Conservation (phyloP, 2,888 invertebrate genomes). For the Cyclophora albipunctata region DNA sequence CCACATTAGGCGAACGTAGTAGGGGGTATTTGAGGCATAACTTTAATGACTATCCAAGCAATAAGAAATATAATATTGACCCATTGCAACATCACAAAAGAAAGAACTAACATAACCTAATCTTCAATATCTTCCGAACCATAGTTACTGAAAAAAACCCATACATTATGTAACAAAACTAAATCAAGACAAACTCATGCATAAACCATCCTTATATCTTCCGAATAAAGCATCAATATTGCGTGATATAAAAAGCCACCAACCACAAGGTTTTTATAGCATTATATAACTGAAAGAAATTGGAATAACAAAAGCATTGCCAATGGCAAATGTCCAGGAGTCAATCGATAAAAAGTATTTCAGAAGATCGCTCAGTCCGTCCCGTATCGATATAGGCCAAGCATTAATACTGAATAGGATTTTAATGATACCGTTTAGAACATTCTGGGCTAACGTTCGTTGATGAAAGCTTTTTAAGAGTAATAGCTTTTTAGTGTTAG, state of each 20-base stretch:
- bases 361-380: constrained; percentile 29
- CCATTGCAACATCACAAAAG: too few species aligned
- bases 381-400: constrained; percentile 19
- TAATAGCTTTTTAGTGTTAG: too few species aligned
- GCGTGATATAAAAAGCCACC: constrained; percentile 3
- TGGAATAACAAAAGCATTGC: constrained; percentile 43
- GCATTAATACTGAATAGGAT: constrained; percentile 22
- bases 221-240: constrained; percentile 3
- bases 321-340: constrained; percentile 49
- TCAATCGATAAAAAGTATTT: constrained; percentile 40
- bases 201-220: constrained; percentile 3
- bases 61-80: too few species aligned
- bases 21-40: too few species aligned
- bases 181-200: too few species aligned
- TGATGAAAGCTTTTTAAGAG: too few species aligned
- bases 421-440: constrained; percentile 24
- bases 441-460: constrained; percentile 4
- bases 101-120: too few species aligned
- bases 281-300: constrained; percentile 33
- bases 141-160: too few species aligned
- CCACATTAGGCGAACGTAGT: too few species aligned
- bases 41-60: too few species aligned
- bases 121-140: too few species aligned
- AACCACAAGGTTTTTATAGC: constrained; percentile 6
- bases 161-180: too few species aligned